Evolutionary conservation across 2,888 invertebrate species (phyloP), one percentile per base, ranked within the genome.

Genomic region (Temnothorax unifasciatus): DNA sequence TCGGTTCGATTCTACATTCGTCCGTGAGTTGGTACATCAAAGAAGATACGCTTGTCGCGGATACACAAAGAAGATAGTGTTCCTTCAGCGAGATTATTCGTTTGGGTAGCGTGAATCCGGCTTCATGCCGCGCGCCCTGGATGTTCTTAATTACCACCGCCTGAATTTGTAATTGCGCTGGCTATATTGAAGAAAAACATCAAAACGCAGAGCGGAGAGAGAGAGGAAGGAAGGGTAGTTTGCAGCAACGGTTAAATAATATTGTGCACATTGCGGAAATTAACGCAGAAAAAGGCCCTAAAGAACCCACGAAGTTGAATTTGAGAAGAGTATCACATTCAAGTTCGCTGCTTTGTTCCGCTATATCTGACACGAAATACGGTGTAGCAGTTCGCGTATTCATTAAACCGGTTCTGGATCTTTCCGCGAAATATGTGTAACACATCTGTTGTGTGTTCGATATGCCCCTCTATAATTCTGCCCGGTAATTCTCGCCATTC

Each of bases 111-210:
- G 50, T 47, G 34, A 66, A 54, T 68, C 52, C 25, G 18, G 47
- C n/a, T 59, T 61, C 44, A 50, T 25, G 21, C 59, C 66, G 52
- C 21, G 59, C 59, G 59, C 59, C 34, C 59, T 79, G 74, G 18
- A 44, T 83, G 74, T 82, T 85, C 75, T 86, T 81, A 81, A 87
- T 86, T 86, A 79, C 50, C 71, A 18, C 63, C 57, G 61, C 66
- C 57, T 83, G 71, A 86, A 83, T 66, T 79, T 71, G 52, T 71
- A 9, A 63, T 66, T 44, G 21, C 21, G 15, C 47, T 21, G 13
- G 41, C 52, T 29, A 61, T 9, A n/a, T 18, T 73, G 21, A 34
- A 74, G 47, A 25, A 54, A 34, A 47, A 59, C 18, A 2, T 66
- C 34, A 68, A 59, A 75, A 76, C 25, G 66, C 13, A 11, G 18